Base-by-base conservation (phyloP, 1,140 invertebrate genomes). In the Drosophila ohnishii region DNA sequence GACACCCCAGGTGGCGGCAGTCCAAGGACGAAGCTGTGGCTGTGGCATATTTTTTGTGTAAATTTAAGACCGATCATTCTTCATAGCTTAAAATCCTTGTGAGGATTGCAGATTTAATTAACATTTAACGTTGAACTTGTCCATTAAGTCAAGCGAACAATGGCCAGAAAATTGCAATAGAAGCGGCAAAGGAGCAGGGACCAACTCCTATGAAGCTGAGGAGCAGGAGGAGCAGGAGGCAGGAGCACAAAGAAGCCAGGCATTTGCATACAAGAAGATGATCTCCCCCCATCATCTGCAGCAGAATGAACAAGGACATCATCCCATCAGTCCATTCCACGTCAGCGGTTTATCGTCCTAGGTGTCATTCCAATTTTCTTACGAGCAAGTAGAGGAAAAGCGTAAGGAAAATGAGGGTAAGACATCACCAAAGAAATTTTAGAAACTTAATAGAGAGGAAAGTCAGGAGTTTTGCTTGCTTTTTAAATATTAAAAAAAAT, bases 51-150 rank as follows among this genome's bases (percentile, higher is more conserved):
- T 6, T 39, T 6, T 5, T 13, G 30, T 25, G 50, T 19, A 56
- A 81, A 76, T 67, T 65, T 40, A 14, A 34, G 19, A 25, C 13
- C 16, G 13, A 44, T 44, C 32, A 25, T 55, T 25, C 39, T 34
- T 35, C 34, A 10, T 47, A 30, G 30, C 14, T 50, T 50, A 25
- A 39, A 40, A 32, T 14, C 35, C 35, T 42, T 34, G 6, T 6
- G 9, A 30, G 14, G 8, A 47, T n/a, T 35, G 25, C 42, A 60
- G 19, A 62, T 71, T 65, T 75, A 80, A 80, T 80, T 61, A 80
- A 59, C 73, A 53, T 67, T 59, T 37, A 35, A 30, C 44, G 53
- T 75, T 63, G 1, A 69, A 66, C 61, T 56, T 78, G 60, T 32
- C 69, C 57, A 57, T 78, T 73, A 79, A 78, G 44, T 25, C 22